Percentiles rank a stretch among this genome's conserved stretches.
Evolutionary conservation across 2,113 vertebrate genomes (phyloP).

Genomic region (Mus musculus): DNA sequence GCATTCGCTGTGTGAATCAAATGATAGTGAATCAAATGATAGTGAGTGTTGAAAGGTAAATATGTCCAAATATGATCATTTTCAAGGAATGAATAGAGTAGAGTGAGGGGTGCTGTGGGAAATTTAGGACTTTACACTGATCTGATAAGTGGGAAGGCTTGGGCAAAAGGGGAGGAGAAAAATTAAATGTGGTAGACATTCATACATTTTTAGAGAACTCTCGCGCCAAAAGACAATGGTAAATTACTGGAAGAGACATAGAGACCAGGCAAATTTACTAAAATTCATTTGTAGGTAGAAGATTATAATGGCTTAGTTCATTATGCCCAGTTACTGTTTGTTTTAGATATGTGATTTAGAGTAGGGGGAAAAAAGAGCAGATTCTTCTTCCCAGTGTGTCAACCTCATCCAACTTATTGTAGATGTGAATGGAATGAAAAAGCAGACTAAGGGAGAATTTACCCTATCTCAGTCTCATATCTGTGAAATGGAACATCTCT

Average conservation of each 20-base stretch:
- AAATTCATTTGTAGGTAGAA: background rate
- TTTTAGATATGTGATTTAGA: background rate
- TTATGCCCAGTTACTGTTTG: background rate
- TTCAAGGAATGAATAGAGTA: background rate
- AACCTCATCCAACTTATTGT: background rate
- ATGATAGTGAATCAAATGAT: background rate
- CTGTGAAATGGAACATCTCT: background rate
- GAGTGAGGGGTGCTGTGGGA: background rate
- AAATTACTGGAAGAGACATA: background rate
- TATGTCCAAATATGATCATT: background rate
- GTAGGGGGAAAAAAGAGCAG: background rate
- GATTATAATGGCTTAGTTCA: constrained; percentile 1
- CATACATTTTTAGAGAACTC: constrained; percentile 17
- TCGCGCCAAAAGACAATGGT: background rate
- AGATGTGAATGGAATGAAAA: background rate
- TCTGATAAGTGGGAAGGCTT: background rate
- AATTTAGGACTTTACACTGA: background rate
- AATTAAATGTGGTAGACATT: background rate
- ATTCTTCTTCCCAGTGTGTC: background rate
- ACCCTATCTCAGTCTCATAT: background rate
- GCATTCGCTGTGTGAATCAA: background rate
- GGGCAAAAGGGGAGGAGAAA: background rate
- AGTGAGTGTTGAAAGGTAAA: background rate
- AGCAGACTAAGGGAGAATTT: background rate
- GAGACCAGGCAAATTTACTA: background rate